Conservation (phyloP, 2,888 invertebrate genomes). For the Meiosimyza platycephala region DNA sequence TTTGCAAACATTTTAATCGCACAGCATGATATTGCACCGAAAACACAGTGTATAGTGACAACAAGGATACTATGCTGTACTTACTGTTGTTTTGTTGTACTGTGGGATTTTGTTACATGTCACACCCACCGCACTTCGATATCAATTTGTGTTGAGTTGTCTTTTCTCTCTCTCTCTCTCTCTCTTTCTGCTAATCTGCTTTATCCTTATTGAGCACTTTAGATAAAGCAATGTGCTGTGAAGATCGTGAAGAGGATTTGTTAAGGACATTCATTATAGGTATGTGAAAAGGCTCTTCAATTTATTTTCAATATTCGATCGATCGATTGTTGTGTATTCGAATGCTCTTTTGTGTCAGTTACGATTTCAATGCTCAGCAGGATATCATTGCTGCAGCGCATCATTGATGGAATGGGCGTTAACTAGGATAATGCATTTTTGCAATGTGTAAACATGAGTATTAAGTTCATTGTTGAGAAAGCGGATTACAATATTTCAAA, state of each 20-base stretch:
- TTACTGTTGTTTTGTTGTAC: background rate
- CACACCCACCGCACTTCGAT: background rate
- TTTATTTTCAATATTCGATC: too few species aligned
- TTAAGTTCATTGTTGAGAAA: background rate
- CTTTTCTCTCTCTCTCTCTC: too few species aligned
- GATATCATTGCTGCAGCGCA: slow-evolving; percentile 17
- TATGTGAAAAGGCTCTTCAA: too few species aligned
- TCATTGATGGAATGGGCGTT: slow-evolving; percentile 22
- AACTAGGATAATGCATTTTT: slow-evolving; percentile 31
- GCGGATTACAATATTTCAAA: slow-evolving; percentile 13
- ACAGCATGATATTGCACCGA: too few species aligned
- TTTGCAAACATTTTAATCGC: too few species aligned
- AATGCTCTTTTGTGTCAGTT: background rate
- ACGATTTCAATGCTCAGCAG: slow-evolving; percentile 31
- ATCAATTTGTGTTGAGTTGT: too few species aligned
- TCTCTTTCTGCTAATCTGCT: slow-evolving; percentile 5
- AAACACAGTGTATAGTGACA: too few species aligned
- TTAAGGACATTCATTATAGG: too few species aligned
- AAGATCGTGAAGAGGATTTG: too few species aligned
- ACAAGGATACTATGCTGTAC: background rate
- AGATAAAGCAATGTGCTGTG: slow-evolving; percentile 29
- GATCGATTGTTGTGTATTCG: too few species aligned
- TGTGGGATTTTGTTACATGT: slow-evolving; percentile 4
- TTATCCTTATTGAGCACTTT: slow-evolving; percentile 37
- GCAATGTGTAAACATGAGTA: slow-evolving; percentile 15